These are phyloP conservation scores for Nematolebias whitei DNA, from an alignment of 2,113 vertebrate species.

Conservation along the genomic window DNA sequence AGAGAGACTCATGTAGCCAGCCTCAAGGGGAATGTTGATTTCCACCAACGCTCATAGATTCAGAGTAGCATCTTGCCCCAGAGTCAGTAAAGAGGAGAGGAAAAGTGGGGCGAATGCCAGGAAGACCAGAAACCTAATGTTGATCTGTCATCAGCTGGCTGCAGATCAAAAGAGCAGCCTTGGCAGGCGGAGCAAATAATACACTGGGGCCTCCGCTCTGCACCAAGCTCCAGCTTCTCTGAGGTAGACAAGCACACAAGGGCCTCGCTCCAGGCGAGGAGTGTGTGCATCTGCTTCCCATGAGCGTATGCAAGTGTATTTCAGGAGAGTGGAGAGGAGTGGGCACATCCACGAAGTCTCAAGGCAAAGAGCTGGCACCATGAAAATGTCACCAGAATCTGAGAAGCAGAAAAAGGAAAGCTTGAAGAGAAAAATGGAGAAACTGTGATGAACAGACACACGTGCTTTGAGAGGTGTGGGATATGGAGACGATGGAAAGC, in stretches of 20 bases:
- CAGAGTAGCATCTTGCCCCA: slow-evolving; percentile 37
- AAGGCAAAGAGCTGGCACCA: slow-evolving; percentile 65
- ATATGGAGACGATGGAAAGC: slow-evolving; percentile 43
- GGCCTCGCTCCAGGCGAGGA: slow-evolving; percentile 56
- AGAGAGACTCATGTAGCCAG: slow-evolving; percentile 16
- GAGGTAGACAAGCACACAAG: slow-evolving; percentile 56
- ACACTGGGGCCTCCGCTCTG: slow-evolving; percentile 59
- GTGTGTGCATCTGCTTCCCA: slow-evolving; percentile 20
- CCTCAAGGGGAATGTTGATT: slow-evolving; percentile 31
- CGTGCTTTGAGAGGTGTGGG: slow-evolving; percentile 60
- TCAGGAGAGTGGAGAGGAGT: slow-evolving; percentile 42
- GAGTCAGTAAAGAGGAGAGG: slow-evolving; percentile 44
- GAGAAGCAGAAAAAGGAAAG: slow-evolving; percentile 35
- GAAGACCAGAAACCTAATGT: slow-evolving; percentile 69
- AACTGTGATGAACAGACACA: slow-evolving; percentile 55
- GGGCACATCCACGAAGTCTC: slow-evolving; percentile 58
- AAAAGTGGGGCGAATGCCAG: slow-evolving; percentile 29
- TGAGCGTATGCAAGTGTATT: slow-evolving; percentile 7
- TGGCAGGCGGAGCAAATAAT: slow-evolving; percentile 70
- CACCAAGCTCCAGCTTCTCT: slow-evolving; percentile 61
- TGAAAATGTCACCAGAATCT: slow-evolving; percentile 74
- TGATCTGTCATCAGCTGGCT: slow-evolving; percentile 77
- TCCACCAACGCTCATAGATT: slow-evolving; percentile 26
- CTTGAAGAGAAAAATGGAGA: slow-evolving; percentile 30
- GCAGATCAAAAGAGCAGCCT: slow-evolving; percentile 74